Base-by-base conservation (phyloP, 1,140 invertebrate species). In the Brevipalpus yothersi region DNA sequence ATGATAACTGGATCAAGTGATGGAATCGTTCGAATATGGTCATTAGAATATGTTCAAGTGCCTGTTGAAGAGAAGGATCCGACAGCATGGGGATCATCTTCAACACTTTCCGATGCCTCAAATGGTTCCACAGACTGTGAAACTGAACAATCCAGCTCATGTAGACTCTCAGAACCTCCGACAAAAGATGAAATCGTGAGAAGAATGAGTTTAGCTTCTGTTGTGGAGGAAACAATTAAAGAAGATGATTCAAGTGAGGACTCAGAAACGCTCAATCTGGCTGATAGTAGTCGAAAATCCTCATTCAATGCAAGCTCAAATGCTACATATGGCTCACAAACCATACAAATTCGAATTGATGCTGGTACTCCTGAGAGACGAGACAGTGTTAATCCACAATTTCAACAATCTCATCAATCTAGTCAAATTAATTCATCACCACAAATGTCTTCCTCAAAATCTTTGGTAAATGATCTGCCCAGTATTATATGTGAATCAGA, bases 1-100 rank as follows among this genome's bases (percentile, higher is more conserved):
- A 81, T 98, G 56, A 84, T 99, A 72, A 97, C 92, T 8, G 94
- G 94, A 23, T 92, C 88, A 15, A 92, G 85, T 13, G 94, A 98
- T 75, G 94, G 94, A 19, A 85, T 91, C 47, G 86, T 87, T 39
- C 67, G 90, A 82, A 92, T 96, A 86, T 97, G 91, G 88, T 91
- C 87, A 9, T 78, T 93, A 61, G 88, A 92, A 69, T 91, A 91
- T 73, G 80, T 89, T 41, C 86, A 92, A 75, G 84, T 90, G 59
- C 83, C 84, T 56, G 78, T 80, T 59, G 80, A 83, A 62, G 76
- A 72, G 19, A 69, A 61, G 65, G 67, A 58, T 63, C 68, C 2
- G n/a, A 13, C 31, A 41, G 39, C 13, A 19, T 40, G 56, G 10
- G 5, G 12, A 40, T 47, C 21, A n/a, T 23, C 39, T 15, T 61